These are phyloP conservation scores for Melanotaenia boesemani DNA, from an alignment of 2,797 vertebrate species.

Conservation along the genomic window DNA sequence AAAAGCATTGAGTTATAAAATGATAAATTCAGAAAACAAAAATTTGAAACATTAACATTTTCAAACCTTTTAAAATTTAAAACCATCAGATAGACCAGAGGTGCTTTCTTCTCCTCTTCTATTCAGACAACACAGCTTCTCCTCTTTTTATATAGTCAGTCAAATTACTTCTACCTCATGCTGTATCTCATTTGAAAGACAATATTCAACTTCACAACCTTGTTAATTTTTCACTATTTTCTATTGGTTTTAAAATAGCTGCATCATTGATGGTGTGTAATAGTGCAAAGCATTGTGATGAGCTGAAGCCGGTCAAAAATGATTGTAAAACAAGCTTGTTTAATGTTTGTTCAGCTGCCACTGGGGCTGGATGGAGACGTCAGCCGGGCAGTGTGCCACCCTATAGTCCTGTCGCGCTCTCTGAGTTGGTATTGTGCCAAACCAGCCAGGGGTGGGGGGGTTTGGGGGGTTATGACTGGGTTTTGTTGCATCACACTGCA, in stretches of 20 bases:
- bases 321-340: conserved; percentile 15
- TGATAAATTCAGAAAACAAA: neutral
- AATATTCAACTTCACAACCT: neutral
- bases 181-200: neutral
- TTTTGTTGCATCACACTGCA: conserved; percentile 76
- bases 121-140: neutral
- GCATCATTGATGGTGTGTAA: conserved; percentile 15
- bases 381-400: conserved; percentile 31
- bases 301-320: conserved; percentile 3
- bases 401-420: conserved; percentile 36
- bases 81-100: neutral
- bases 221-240: neutral
- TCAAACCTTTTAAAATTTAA: neutral
- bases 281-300: conserved; percentile 6
- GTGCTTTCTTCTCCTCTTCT: neutral
- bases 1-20: neutral
- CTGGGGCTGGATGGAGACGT: conserved; percentile 10
- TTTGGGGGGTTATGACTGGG: conserved; percentile 54
- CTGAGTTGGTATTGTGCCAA: conserved; percentile 36
- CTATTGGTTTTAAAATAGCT: neutral
- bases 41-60: neutral
- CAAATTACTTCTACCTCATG: neutral
- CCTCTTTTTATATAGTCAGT: neutral
- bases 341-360: conserved; percentile 37
- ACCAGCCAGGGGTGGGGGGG: conserved; percentile 35